Percentiles rank a stretch among this genome's conserved stretches.
phyloP scores from a whole-genome alignment of 2,797 vertebrate species.

The Ceryle rudis region DNA sequence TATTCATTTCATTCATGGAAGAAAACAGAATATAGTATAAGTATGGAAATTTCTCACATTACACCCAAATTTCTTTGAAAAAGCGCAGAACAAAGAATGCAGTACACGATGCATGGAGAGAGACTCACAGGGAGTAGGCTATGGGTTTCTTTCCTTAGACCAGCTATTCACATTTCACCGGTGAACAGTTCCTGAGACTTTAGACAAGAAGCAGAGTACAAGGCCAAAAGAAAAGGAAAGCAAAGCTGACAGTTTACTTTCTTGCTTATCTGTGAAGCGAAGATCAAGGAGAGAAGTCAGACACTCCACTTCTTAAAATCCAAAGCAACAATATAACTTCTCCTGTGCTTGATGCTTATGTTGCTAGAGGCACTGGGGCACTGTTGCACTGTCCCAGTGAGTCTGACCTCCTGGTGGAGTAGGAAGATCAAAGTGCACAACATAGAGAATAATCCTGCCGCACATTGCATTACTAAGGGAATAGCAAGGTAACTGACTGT shows the following conservation, averaged over 20 bases:
- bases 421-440: not conserved
- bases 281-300: not conserved
- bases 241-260: not conserved
- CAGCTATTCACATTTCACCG: not conserved
- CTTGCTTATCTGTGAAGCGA: not conserved
- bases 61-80: not conserved
- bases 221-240: not conserved
- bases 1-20: not conserved
- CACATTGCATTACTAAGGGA: not conserved
- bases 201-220: not conserved
- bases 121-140: too few relatives aligned
- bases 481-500: not conserved
- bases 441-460: not conserved
- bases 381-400: not conserved
- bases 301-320: not conserved
- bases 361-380: not conserved
- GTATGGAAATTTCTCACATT: not conserved
- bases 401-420: not conserved
- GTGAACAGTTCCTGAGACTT: not conserved
- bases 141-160: not conserved
- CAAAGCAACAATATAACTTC: not conserved
- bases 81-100: not conserved
- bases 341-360: not conserved
- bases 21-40: not conserved
- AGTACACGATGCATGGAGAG: not conserved